Percentiles rank a stretch among this genome's conserved stretches.
phyloP scores from a whole-genome alignment of 2,888 invertebrate genomes.

The Noctuana brunneofusca region DNA sequence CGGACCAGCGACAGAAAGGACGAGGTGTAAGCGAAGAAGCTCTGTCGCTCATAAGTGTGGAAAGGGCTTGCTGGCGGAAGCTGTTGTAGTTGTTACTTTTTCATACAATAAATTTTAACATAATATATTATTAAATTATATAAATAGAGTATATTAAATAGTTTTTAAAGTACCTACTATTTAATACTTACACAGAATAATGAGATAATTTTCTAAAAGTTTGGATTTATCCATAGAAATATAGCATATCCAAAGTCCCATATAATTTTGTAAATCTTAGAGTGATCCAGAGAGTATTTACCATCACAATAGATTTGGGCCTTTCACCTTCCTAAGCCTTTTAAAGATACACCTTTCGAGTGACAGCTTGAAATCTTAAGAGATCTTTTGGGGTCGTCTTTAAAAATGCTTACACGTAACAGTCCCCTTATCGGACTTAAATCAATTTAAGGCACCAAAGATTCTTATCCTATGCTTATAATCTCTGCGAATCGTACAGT shows the following conservation, averaged over 20 bases:
- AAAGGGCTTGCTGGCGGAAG: too few species aligned
- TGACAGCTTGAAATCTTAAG: slow-evolving; percentile 17
- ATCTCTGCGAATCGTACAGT: too few species aligned
- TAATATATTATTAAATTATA: too few species aligned
- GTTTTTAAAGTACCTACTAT: too few species aligned
- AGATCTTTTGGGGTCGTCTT: background rate
- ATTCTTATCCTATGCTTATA: background rate
- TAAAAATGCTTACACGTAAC: slow-evolving; percentile 1
- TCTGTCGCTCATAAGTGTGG: too few species aligned
- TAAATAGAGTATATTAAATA: too few species aligned
- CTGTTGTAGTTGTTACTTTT: too few species aligned
- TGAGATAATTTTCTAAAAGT: too few species aligned
- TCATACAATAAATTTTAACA: too few species aligned
- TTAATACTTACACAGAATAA: too few species aligned
- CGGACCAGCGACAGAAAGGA: too few species aligned
- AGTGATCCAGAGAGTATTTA: slow-evolving; percentile 35
- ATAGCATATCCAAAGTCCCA: background rate
- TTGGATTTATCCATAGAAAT: background rate
- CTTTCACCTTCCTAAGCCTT: slow-evolving; percentile 25
- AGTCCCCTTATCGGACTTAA: background rate
- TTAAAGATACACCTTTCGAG: slow-evolving; percentile 24
- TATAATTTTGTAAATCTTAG: background rate
- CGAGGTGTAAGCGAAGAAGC: too few species aligned
- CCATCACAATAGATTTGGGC: slow-evolving; percentile 40
- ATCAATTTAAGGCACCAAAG: background rate